phyloP scores from a whole-genome alignment of 2,113 vertebrate species.

The Odontesthes bonariensis region DNA sequence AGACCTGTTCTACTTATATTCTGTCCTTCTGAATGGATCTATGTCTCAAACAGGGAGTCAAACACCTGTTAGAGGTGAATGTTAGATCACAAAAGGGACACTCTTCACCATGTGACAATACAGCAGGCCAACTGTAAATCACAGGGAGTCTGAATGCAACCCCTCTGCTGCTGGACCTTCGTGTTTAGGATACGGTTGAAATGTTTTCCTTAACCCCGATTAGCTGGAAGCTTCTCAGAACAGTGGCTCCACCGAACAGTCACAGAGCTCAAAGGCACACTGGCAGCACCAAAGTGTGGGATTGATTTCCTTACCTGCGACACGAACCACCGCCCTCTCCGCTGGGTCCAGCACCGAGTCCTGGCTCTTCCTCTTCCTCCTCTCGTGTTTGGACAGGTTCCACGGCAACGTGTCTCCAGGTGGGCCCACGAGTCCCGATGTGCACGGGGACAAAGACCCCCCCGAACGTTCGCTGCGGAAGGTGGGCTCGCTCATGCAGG shows the following conservation, averaged over 20 bases:
- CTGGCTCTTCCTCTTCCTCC: conserved; percentile 96
- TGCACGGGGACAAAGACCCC: conserved; percentile 93
- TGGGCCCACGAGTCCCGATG: conserved; percentile 86
- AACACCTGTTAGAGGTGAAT: too few species aligned
- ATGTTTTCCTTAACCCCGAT: too few species aligned
- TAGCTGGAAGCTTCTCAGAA: not conserved
- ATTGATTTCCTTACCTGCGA: conserved; percentile 88
- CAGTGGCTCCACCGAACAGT: not conserved
- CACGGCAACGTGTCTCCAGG: conserved; percentile 96
- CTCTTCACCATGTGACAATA: too few species aligned
- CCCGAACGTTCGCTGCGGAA: conserved; percentile 94
- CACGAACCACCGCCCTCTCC: conserved; percentile 95
- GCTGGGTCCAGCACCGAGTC: conserved; percentile 97
- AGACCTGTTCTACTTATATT: too few species aligned
- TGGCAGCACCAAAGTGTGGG: not conserved
- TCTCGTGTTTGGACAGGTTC: conserved; percentile 96
- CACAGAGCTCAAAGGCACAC: conserved; percentile 5
- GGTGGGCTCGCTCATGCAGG: conserved; percentile 90
- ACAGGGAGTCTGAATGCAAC: too few species aligned
- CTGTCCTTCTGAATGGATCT: too few species aligned
- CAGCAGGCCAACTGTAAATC: too few species aligned
- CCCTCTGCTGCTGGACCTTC: too few species aligned
- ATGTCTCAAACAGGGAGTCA: too few species aligned
- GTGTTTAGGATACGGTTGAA: too few species aligned
- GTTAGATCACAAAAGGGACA: too few species aligned